phyloP scores from a whole-genome alignment of 2,888 invertebrate genomes.

The Uropetala carovei region DNA sequence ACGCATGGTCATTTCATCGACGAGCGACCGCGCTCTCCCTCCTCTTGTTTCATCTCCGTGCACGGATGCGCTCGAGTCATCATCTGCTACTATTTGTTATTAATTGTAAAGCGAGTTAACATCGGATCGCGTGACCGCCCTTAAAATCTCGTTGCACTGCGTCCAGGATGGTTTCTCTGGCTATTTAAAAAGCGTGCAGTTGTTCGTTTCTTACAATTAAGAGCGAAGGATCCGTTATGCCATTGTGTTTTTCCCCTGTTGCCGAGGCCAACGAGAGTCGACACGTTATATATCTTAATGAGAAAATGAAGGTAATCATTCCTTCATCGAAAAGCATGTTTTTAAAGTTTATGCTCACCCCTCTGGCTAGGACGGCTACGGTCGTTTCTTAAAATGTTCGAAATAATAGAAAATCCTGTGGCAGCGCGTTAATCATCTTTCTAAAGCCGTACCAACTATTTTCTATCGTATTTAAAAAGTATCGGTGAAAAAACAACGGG shows the following conservation, averaged over 20 bases:
- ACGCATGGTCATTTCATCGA: neutral
- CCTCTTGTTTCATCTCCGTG: neutral
- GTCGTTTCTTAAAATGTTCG: no score
- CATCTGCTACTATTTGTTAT: neutral
- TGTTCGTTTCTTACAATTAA: neutral
- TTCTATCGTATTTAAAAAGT: no score
- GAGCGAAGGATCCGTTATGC: neutral
- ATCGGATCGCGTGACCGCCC: neutral
- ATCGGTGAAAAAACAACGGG: no score
- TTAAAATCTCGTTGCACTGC: neutral
- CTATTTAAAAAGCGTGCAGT: neutral
- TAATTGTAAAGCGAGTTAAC: neutral
- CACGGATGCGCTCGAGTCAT: neutral
- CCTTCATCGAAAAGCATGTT: no score
- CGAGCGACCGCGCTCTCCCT: neutral
- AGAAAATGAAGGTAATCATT: no score
- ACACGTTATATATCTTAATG: no score
- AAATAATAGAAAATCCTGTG: no score
- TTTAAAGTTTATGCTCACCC: no score
- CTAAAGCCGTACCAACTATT: no score
- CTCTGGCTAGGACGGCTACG: no score
- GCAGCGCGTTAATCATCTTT: no score
- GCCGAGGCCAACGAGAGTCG: neutral
- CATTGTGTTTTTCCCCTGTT: neutral
- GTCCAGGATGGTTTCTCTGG: neutral